Base-by-base conservation (phyloP, 2,797 vertebrate species). In the Falco berigora region DNA sequence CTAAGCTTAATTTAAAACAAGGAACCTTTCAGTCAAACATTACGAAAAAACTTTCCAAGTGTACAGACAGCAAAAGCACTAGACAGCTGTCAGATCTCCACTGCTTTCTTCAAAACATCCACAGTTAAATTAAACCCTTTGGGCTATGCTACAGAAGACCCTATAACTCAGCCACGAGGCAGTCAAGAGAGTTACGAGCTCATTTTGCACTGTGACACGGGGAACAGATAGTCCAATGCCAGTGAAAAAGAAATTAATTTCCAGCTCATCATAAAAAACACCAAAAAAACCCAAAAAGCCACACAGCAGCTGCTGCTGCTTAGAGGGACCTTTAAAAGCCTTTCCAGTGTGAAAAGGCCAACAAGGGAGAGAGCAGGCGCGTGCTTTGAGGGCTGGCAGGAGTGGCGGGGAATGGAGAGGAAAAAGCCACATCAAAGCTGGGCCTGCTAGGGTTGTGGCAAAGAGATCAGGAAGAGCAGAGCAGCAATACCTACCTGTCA, bases 221-320 rank as follows among this genome's bases (percentile, higher is more conserved):
- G 74, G 96, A 97, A 97, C 58, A 12, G 92, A 97, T 91, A 95
- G 94, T 88, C 83, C 77, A 89, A 30, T 3, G 5, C 49, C 82
- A 81, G 50, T 40, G 62, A 85, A 88, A 92, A 92, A 94, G 83
- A 96, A 97, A 97, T 97, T 97, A 97, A 97, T 96, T 97, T 95
- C 73, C 74, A 93, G 53, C 73, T 94, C 90, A 91, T 95, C 96
- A 97, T 95, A 97, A 97, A 97, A 96, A 96, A 67, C 16, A 50
- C 52, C 7, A 52, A 89, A 97, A 96, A 97, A 40, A 40, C 3
- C 27, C 55, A 42, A 88, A 88, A 85, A 95, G 77, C 49, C 93
- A 91, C 69, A 77, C 14, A 94, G 91, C 87, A 95, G 87, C 91
- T 85, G 75, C 71, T 85, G 75, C 71, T 11, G 5, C 82, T 95